These are phyloP conservation scores for Hartigia nigra DNA, from an alignment of 2,888 invertebrate species.

Conservation along the genomic window DNA sequence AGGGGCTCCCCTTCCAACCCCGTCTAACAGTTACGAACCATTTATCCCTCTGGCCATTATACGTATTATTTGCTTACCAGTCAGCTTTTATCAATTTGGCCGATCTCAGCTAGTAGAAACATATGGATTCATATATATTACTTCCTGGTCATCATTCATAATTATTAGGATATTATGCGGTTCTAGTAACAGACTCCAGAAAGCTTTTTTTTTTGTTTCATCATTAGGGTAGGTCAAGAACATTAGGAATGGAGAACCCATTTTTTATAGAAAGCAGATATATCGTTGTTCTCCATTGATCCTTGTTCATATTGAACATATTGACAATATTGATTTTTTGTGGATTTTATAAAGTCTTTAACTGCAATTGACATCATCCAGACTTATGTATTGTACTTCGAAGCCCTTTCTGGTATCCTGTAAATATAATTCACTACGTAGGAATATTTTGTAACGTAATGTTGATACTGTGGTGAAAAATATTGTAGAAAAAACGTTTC, in stretches of 20 bases:
- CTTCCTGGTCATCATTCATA: background rate
- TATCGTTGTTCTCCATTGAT: background rate
- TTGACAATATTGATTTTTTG: background rate
- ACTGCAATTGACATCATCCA: no score
- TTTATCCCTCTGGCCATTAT: conserved; percentile 21
- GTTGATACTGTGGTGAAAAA: background rate
- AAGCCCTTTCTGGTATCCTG: no score
- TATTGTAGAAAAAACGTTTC: background rate
- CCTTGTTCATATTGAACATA: background rate
- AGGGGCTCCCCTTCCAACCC: conserved; percentile 27
- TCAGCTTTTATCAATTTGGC: conserved; percentile 23
- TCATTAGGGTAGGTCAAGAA: background rate
- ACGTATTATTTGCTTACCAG: conserved; percentile 33
- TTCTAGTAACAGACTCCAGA: background rate
- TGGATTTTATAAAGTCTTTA: no score
- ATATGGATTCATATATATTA: background rate
- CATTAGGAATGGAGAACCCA: no score
- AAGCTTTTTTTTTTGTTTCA: background rate
- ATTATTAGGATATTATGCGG: background rate
- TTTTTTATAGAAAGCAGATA: background rate
- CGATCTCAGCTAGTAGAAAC: conserved; percentile 24
- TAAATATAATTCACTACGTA: no score
- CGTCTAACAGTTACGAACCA: background rate
- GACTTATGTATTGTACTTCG: no score
- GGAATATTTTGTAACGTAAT: background rate